phyloP scores from a whole-genome alignment of 2,888 invertebrate species.

The Macropis europaea region DNA sequence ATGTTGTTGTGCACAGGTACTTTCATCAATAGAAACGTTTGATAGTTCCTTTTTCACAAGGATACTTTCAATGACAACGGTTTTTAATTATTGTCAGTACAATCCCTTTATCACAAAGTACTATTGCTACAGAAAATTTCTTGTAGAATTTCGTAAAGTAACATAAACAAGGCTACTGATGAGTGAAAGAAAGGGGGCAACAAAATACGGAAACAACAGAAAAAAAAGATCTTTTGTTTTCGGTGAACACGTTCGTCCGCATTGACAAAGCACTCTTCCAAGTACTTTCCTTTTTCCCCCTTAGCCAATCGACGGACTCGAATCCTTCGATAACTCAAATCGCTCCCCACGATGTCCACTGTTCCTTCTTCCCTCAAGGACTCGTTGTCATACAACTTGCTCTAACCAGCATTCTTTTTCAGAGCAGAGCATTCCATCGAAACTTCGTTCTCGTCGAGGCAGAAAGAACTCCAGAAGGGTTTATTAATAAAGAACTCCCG shows the following conservation, averaged over 20 bases:
- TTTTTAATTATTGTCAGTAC: no score
- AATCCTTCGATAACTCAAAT: conserved; percentile 6
- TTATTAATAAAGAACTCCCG: neutral
- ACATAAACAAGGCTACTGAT: no score
- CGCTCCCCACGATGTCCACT: neutral
- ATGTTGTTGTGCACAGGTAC: no score
- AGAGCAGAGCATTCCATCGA: neutral
- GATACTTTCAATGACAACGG: no score
- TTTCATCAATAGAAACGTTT: no score
- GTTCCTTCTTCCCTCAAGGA: neutral
- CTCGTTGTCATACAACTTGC: neutral
- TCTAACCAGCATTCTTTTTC: conserved; percentile 1
- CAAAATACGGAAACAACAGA: no score
- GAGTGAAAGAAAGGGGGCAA: no score
- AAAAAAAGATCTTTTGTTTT: neutral
- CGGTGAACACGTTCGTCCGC: neutral
- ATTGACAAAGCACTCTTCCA: neutral
- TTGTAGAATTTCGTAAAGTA: no score
- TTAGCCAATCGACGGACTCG: neutral
- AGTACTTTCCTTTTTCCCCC: neutral
- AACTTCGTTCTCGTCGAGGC: neutral
- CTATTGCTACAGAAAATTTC: no score
- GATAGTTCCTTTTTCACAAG: no score
- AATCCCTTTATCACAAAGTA: no score
- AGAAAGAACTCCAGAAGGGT: neutral